Base-by-base conservation (phyloP, 2,113 vertebrate genomes). In the Parus major region DNA sequence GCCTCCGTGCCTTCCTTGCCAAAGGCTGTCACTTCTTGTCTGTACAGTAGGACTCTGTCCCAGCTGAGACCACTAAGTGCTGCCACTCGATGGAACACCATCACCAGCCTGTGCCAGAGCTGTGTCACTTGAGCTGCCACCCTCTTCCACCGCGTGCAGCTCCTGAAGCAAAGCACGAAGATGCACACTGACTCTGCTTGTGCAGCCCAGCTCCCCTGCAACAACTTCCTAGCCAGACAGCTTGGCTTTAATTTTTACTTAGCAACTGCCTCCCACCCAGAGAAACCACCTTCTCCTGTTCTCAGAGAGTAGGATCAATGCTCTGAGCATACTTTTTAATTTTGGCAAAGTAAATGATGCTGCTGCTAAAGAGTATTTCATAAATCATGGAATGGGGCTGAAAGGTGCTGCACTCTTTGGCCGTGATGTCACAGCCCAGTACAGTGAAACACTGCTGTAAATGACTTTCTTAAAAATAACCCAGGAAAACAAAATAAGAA, bases 301-400 rank as follows among this genome's bases (percentile, higher is more conserved):
- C n/a, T 47, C 7, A 0, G 47, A 59, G 50, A 50, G 60, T 4
- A 64, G 33, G 72, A 65, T 55, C 53, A 44, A 66, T 2, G 4
- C 47, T 59, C 53, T 82, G 46, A 68, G 95, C 97, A 63, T 55
- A 97, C 87, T 89, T 98, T 97, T 60, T 98, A 97, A 85, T 95
- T 98, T 84, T 97, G 96, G 79, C 90, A 72, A 68, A 99, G 97
- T 39, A 97, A 95, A 81, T 33, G 36, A 10, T 92, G 97, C 13
- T 96, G 23, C 33, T 98, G 98, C 65, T 95, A 97, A 83, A 98
- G 93, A 50, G 98, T 92, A 11, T 98, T 98, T 98, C 98, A 8
- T 98, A 98, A 89, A 98, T 98, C 95, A 95, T 97, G 6, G 98
- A 98, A 72, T 98, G 98, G 52, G 95, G 96, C 95, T 98, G 94